Base-by-base conservation (phyloP, 2,888 invertebrate genomes). In the Raillietiella orientalis region DNA sequence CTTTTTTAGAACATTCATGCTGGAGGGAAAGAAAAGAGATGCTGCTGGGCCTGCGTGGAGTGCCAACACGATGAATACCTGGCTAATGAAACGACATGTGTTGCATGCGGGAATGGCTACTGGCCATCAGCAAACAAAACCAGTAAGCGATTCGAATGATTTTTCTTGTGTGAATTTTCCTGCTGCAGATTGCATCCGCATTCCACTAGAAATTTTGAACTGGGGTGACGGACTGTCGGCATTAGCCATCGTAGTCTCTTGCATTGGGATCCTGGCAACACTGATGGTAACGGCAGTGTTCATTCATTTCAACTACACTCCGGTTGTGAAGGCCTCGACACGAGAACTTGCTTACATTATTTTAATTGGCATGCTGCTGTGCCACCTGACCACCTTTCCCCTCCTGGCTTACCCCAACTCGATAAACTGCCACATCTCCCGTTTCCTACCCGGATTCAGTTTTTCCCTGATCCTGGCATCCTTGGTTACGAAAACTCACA, bases 381-480 rank as follows among this genome's bases (percentile, higher is more conserved):
- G 82, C 48, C 84, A 82, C 50, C 60, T 66, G 30, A 71, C 82
- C 33, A 87, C 87, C 23, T 90, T 87, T 46, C 67, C 72, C 3
- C 57, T 93, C 16, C 70, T 90, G 26, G 58, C 84, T 4, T 53
- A 55, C 36, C 66, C 67, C 2, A 50, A 55, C 33, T 59, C 67
- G 29, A 72, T 75, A 1, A 70, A 66, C 12, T 71, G 87, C 44
- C 58, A 75, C 35, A 62, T 87, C 16, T 77, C 84, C 41, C 69
- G 82, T 17, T 62, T 82, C 33, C 70, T 90, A 46, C 69, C 82
- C 0, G 84, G 82, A 3, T 71, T 90, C 45, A 79, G 84, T 41
- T 93, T 96, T 52, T 77, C 87, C 1, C 71, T 93, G 24, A 82
- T 96, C 21, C 93, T 93, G 51, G 84, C 84, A 1, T 82, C 93